phyloP scores from a whole-genome alignment of 1,140 invertebrate genomes.

The Pseudachorutes palmiensis region DNA sequence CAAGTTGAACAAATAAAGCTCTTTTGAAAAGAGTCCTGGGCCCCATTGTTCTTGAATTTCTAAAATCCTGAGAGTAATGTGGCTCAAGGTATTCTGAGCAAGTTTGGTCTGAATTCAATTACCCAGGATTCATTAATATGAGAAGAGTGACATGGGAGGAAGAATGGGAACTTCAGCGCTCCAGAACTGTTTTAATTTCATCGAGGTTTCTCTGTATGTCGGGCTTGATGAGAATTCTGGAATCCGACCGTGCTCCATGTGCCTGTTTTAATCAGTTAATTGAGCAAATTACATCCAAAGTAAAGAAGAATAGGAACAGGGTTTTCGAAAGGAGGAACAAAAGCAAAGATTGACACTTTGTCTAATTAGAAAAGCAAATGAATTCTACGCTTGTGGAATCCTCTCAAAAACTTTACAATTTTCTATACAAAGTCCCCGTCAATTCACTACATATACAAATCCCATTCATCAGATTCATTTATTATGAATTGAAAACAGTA shows the following conservation, averaged over 20 bases:
- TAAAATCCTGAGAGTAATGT: no score
- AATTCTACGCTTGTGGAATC: no score
- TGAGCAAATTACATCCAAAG: slow-evolving; percentile 14
- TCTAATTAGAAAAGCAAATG: slow-evolving; percentile 24
- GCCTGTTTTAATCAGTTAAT: slow-evolving; percentile 23
- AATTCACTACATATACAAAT: no score
- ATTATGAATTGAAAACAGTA: no score
- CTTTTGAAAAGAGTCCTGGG: no score
- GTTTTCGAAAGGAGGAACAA: not conserved
- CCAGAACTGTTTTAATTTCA: not conserved
- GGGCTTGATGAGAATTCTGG: slow-evolving; percentile 1
- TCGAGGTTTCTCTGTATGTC: not conserved
- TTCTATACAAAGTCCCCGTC: not conserved
- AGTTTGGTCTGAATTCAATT: not conserved
- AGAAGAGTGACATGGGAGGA: not conserved
- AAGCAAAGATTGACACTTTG: slow-evolving; percentile 19
- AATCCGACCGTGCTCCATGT: not conserved
- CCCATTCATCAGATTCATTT: not conserved
- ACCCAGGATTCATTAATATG: slow-evolving; percentile 1
- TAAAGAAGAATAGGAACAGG: slow-evolving; percentile 8
- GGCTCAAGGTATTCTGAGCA: no score
- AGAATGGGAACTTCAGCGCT: not conserved
- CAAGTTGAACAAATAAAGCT: no score
- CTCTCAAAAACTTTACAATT: not conserved
- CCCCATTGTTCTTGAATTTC: no score